Base-by-base conservation (phyloP, 2,797 vertebrate genomes). In the Geotrypetes seraphini region DNA sequence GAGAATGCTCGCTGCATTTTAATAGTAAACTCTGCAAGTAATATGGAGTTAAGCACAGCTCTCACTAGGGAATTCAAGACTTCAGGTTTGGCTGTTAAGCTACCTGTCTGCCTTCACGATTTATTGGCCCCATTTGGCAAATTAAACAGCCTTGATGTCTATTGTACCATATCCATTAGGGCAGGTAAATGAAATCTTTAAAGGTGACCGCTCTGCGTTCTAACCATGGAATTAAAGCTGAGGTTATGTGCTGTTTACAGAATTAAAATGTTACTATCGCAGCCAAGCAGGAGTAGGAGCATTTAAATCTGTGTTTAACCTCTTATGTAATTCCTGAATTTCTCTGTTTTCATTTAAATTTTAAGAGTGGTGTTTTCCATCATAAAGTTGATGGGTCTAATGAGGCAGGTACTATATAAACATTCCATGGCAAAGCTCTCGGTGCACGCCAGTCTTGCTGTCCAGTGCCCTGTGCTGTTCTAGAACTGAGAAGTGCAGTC, bases 91-190 rank as follows among this genome's bases (percentile, higher is more conserved):
- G 55, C 62, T 62, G 62, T 62, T 62, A 62, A 62, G 12, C 56
- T 60, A 40, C 59, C 56, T 60, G 56, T 57, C 57, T 60, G 28
- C 51, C 45, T 46, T 43, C 41, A 47, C 47, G 58, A 66, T 66
- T 66, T 66, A 66, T 60, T 62, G 60, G 50, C 62, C 62, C 66
- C 62, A 49, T 62, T 59, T 66, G 58, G 62, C 62, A 62, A 62
- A 60, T 62, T 66, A 62, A 62, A 66, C 55, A 58, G 63, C 63
- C 51, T 60, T 51, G 50, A 60, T 60, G 57, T 53, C 63, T 60
- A 49, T 50, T 56, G 63, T 60, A 60, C 60, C 51, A 51, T 59
- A 57, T 58, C 60, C 60, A 63, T 63, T 60, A 56, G 57, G 57
- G 57, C 63, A 66, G 63, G 63, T 57, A 55, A 63, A 58, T 66